phyloP scores from a whole-genome alignment of 92 coral and sea anemone genomes.

The Hydrozoanthus gracilis region DNA sequence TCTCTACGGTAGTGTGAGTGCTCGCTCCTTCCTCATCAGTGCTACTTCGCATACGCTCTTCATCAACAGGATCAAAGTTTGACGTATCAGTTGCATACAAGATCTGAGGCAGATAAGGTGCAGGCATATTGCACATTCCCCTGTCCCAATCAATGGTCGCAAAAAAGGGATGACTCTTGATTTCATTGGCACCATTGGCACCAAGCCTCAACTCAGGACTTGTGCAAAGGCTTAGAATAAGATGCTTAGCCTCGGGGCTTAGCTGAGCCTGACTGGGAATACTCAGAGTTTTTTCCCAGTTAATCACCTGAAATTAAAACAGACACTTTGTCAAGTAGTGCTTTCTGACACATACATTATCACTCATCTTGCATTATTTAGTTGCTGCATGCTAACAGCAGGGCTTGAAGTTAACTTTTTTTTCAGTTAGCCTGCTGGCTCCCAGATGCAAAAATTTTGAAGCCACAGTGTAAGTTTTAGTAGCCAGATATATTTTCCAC shows the following conservation, averaged over 20 bases:
- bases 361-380: not conserved
- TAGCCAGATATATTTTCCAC: too few relatives aligned
- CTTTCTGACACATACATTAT: not conserved
- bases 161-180: constrained; percentile 93
- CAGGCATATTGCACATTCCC: constrained; percentile 75
- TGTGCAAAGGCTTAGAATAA: constrained; percentile 85
- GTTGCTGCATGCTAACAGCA: too few relatives aligned
- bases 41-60: constrained; percentile 74
- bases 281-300: constrained; percentile 86
- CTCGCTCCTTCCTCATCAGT: constrained; percentile 53
- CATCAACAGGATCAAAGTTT: constrained; percentile 95
- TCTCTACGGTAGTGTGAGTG: constrained; percentile 42
- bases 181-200: constrained; percentile 83
- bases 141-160: constrained; percentile 86
- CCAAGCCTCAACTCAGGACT: constrained; percentile 89
- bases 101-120: constrained; percentile 86
- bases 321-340: not conserved
- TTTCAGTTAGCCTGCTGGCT: too few relatives aligned
- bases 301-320: constrained; percentile 73
- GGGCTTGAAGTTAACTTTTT: too few relatives aligned
- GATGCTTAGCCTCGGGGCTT: constrained; percentile 83
- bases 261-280: constrained; percentile 87
- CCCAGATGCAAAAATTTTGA: too few relatives aligned
- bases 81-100: constrained; percentile 91
- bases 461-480: too few relatives aligned